Conservation (phyloP, 2,797 vertebrate species). For the Cuculus canorus region DNA sequence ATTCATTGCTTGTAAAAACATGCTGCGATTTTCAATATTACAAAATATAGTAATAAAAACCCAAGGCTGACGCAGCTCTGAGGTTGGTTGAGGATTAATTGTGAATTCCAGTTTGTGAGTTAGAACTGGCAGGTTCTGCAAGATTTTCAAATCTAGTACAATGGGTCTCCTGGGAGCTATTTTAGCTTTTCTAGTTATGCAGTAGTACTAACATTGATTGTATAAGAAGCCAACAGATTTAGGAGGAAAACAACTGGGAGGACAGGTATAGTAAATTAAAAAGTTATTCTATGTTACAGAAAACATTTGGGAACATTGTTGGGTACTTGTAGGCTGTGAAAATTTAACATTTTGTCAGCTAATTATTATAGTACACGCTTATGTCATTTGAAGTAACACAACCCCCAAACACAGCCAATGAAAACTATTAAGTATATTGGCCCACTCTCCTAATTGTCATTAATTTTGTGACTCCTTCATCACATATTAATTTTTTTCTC, state of each 20-base stretch:
- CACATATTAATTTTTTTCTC: neutral
- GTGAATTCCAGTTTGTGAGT: constrained; percentile 46
- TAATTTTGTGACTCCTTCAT: neutral
- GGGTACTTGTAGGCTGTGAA: neutral
- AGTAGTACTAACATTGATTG: neutral
- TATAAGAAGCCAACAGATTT: constrained; percentile 30
- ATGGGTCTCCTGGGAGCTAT: constrained; percentile 9
- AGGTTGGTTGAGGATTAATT: constrained; percentile 59
- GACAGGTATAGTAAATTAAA: constrained; percentile 25
- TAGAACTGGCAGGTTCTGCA: constrained; percentile 34
- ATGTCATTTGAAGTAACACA: neutral
- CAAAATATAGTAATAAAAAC: constrained; percentile 35
- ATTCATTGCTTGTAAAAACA: constrained; percentile 26
- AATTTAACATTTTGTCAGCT: neutral
- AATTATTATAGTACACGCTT: neutral
- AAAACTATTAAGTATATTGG: neutral
- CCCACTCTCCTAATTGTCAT: neutral
- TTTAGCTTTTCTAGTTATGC: constrained; percentile 45
- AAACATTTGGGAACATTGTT: constrained; percentile 12
- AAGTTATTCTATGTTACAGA: constrained; percentile 20
- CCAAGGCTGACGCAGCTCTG: neutral
- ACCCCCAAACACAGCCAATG: neutral
- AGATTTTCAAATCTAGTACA: constrained; percentile 5
- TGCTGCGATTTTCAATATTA: constrained; percentile 2
- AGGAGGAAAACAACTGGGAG: neutral